These are phyloP conservation scores for Caenorhabditis briggsae DNA, from an alignment of 1,140 invertebrate species.

Conservation along the genomic window DNA sequence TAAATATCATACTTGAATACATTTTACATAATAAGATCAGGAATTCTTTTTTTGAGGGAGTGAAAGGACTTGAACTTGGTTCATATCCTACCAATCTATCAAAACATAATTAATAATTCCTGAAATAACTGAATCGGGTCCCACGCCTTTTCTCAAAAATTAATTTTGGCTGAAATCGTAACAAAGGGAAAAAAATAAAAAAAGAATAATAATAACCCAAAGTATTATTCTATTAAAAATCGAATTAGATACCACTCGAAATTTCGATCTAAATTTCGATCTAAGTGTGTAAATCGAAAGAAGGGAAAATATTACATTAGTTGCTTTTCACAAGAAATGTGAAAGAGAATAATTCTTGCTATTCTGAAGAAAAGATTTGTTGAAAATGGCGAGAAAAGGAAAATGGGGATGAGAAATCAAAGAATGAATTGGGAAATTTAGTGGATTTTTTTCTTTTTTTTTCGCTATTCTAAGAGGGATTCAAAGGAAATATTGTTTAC, in stretches of 20 bases:
- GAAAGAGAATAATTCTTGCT: background rate
- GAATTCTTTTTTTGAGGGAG: background rate
- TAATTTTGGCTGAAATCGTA: background rate
- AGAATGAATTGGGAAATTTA: background rate
- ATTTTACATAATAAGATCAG: background rate
- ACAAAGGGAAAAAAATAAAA: background rate
- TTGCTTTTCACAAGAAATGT: background rate
- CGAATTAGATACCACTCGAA: background rate
- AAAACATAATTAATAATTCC: background rate
- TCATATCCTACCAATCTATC: background rate
- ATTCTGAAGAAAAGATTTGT: background rate
- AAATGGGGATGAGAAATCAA: background rate
- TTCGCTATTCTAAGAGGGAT: too few relatives aligned
- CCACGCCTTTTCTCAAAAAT: constrained; percentile 20
- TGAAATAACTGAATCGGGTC: background rate
- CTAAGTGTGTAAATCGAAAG: background rate
- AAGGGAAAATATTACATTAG: background rate
- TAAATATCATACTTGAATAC: background rate
- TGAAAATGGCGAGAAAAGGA: background rate
- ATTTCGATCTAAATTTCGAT: background rate
- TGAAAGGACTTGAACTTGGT: background rate
- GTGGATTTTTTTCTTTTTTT: too few relatives aligned
- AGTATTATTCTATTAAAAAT: background rate
- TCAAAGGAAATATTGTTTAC: too few relatives aligned
- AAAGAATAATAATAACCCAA: background rate